Evolutionary conservation across 2,113 vertebrate species (phyloP), one percentile per base, ranked within the genome.

Genomic region (Pelusios castaneus): DNA sequence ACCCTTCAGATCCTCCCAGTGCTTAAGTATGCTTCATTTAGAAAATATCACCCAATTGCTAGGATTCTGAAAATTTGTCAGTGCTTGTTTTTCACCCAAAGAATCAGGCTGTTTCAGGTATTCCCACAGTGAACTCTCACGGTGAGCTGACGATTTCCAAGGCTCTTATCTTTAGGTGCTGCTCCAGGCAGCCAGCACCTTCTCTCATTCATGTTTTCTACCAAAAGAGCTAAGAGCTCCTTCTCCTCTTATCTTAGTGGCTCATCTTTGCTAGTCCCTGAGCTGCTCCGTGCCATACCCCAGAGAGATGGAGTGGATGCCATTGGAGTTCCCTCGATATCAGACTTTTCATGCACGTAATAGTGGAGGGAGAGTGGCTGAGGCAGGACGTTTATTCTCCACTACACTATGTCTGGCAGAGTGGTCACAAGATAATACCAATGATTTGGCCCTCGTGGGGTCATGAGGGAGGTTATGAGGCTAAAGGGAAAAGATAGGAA

Each of bases 171-270:
- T 91, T 8, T 10, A 9, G 10, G 73, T 82, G 54, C 31, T 0
- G 1, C 8, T 55, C 4, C 49, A 49, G 49, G 45, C 73, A 90
- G 8, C 9, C 27, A 10, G 5, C 43, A 4, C 12, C 22, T 85
- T 79, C 92, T 19, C 12, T 5, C 4, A 6, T 4, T 0, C 0
- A 4, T 58, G 7, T 73, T 31, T 55, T 25, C 22, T 5, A 4
- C 0, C 14, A 0, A 17, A 17, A 67, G 11, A 1, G 10, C 60
- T 25, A 1, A 11, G 27, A 29, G 9, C 45, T 5, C 5, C 52
- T 45, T 29, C 6, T 55, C 24, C 34, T 60, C 31, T 84, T 27
- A 4, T 63, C 83, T 58, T 27, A 25, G 10, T 27, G 79, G 13
- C n/a, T 43, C 5, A 38, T 22, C 19, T 70, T 70, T 41, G 31